Evolutionary conservation across 2,888 invertebrate species (phyloP).

Genomic region (Isotomurus palustris): DNA sequence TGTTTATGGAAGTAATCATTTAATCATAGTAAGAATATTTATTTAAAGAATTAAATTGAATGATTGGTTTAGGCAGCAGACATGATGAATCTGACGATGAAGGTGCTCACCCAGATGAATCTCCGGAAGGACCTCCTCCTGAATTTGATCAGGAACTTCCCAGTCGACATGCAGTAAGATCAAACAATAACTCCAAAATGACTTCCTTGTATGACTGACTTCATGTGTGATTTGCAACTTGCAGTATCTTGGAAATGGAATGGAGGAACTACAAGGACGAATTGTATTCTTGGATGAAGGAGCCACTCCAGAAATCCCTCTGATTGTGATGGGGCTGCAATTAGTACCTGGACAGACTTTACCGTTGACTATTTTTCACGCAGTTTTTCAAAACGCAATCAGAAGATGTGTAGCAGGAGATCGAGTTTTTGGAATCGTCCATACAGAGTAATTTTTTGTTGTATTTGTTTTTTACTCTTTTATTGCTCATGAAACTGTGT

Average conservation of each 20-base stretch:
- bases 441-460: constrained; percentile 50
- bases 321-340: constrained; percentile 61
- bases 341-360: constrained; percentile 74
- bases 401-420: constrained; percentile 57
- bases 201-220: background rate
- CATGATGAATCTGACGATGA: constrained; percentile 13
- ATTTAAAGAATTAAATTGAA: background rate
- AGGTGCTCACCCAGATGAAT: constrained; percentile 1
- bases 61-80: background rate
- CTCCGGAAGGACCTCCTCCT: constrained; percentile 8
- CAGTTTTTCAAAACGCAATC: constrained; percentile 58
- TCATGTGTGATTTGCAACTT: constrained; percentile 29
- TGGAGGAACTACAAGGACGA: constrained; percentile 63
- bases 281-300: constrained; percentile 59
- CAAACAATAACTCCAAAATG: background rate
- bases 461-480: no score
- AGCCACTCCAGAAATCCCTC: constrained; percentile 55
- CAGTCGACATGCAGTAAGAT: constrained; percentile 37
- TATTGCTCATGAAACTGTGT: constrained; percentile 5
- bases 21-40: background rate
- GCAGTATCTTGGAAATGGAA: constrained; percentile 58
- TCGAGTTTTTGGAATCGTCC: constrained; percentile 63
- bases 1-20: background rate
- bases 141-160: constrained; percentile 42
- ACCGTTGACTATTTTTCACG: constrained; percentile 62